Base-by-base conservation (phyloP, 2,888 invertebrate species). In the Dysmachus trigonus region DNA sequence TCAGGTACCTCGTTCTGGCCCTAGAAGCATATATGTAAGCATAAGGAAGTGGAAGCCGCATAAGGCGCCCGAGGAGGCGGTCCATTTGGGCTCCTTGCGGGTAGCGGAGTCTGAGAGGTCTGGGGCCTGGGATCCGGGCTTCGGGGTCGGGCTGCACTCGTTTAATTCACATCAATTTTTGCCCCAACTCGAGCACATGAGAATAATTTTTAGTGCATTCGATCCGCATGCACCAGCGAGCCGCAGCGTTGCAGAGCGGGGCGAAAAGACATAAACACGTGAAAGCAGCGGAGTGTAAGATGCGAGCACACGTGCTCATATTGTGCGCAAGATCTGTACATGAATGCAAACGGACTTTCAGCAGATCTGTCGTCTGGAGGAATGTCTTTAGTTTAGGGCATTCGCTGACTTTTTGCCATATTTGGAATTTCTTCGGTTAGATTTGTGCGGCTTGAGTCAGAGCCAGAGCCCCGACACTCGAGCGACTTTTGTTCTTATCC, bases 121-220 rank as follows among this genome's bases (percentile, higher is more conserved):
- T n/a, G n/a, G n/a, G n/a, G n/a, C n/a, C n/a, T n/a, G n/a, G n/a
- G n/a, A n/a, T n/a, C n/a, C n/a, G n/a, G n/a, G n/a, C n/a, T 74
- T 18, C 73, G 73, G 73, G 38, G 41, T 15, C 27, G 30, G 27
- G 51, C n/a, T 27, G 5, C 62, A 18, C 41, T 22, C 18, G 62
- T 73, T 31, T 38, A 30, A 33, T 53, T 51, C 41, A 51, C 51
- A 85, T 85, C 74, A 85, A 85, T 85, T 85, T 85, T 76, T 76
- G 74, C 22, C 76, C 27, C 27, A 13, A 53, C 18, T 7, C 73
- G 31, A 35, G 27, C 53, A 85, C 30, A 73, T 85, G 85, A 71
- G n/a, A 85, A 73, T 85, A 30, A 76, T 85, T 85, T 76, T 51
- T 30, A 85, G 53, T 74, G 85, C 85, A 85, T 85, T 74, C 74